Conservation (phyloP, 2,113 vertebrate species). For the human region DNA sequence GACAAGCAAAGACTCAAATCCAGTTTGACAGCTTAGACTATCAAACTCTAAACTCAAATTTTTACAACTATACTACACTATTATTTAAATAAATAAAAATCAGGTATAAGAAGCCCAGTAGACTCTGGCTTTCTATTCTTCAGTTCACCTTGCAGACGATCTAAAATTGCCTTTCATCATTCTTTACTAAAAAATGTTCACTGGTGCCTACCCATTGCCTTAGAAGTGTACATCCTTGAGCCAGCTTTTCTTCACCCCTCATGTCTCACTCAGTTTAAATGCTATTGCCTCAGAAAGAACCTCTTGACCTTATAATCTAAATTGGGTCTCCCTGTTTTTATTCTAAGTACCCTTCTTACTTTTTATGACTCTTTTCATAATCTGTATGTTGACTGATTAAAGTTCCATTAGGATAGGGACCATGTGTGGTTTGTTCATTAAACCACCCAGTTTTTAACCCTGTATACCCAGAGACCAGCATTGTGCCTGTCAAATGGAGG, state of each 20-base stretch:
- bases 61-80: not conserved
- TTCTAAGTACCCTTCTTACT: not conserved
- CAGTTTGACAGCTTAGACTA: not conserved
- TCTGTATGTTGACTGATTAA: not conserved
- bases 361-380: not conserved
- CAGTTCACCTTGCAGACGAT: not conserved
- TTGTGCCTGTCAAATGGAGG: not conserved
- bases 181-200: not conserved
- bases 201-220: not conserved
- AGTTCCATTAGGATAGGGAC: not conserved
- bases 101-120: not conserved
- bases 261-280: conserved; percentile 13
- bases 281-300: not conserved
- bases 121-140: conserved; percentile 25
- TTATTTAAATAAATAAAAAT: conserved; percentile 7
- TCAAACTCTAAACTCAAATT: conserved; percentile 3
- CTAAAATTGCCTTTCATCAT: conserved; percentile 14
- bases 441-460: not conserved
- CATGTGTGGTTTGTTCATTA: not conserved
- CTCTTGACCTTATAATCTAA: not conserved
- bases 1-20: conserved; percentile 2
- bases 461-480: not conserved
- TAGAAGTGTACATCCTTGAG: not conserved
- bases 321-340: not conserved
- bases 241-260: not conserved